Conservation (phyloP, 1,140 invertebrate species). For the Papilio xuthus region DNA sequence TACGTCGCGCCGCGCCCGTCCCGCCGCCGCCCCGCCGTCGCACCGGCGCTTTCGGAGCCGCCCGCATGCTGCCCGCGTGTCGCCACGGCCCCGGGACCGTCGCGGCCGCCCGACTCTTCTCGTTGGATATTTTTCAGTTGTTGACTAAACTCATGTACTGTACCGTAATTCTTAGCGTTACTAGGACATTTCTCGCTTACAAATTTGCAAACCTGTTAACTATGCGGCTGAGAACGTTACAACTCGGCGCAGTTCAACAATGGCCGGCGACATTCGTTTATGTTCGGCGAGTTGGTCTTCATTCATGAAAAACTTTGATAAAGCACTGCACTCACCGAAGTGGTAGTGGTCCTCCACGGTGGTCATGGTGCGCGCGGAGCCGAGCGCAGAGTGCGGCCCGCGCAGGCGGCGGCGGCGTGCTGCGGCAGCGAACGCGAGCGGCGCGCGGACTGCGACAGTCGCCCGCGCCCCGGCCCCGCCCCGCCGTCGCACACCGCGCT, state of each 20-base stretch:
- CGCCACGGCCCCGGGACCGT: slow-evolving; percentile 2
- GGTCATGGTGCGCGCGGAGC: slow-evolving; percentile 48
- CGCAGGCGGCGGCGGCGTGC: slow-evolving; percentile 53
- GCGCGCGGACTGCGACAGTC: slow-evolving; percentile 35
- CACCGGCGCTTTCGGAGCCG: slow-evolving; percentile 11
- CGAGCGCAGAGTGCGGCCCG: slow-evolving; percentile 43
- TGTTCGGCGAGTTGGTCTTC: slow-evolving; percentile 35
- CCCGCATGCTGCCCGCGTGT: slow-evolving; percentile 8
- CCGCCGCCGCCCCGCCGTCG: slow-evolving; percentile 26
- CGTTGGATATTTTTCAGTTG: too few species aligned
- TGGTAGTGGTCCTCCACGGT: slow-evolving; percentile 62
- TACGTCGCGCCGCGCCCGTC: slow-evolving; percentile 7
- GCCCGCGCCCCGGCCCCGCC: slow-evolving; percentile 43
- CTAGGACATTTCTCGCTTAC: too few species aligned
- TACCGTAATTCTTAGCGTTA: too few species aligned
- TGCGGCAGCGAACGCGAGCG: slow-evolving; percentile 53
- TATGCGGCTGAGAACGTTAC: too few species aligned
- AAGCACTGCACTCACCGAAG: slow-evolving; percentile 61
- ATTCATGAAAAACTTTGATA: slow-evolving; percentile 2
- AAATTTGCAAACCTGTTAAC: too few species aligned
- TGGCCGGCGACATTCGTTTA: background rate
- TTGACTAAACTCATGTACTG: too few species aligned
- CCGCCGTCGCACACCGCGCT: slow-evolving; percentile 40
- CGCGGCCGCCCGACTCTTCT: background rate
- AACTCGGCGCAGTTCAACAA: too few species aligned